phyloP scores from a whole-genome alignment of 2,113 vertebrate species.

The Phalacrocorax pelagicus region DNA sequence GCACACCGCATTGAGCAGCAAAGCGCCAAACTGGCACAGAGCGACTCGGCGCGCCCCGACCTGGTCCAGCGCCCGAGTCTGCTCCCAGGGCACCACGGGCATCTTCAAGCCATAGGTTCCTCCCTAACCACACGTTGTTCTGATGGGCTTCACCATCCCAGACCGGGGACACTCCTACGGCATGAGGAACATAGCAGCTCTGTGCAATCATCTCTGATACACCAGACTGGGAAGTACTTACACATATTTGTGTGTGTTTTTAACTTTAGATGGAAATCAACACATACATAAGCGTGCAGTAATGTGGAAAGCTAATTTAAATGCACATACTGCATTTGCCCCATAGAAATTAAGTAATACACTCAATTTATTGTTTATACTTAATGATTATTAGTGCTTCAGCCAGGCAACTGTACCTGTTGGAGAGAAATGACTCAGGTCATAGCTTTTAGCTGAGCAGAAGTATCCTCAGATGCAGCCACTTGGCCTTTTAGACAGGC shows the following conservation, averaged over 20 bases:
- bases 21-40: not conserved
- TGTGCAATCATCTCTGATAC: accelerated
- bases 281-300: accelerated
- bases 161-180: accelerated
- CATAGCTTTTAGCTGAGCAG: not conserved
- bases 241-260: accelerated
- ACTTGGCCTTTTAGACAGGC: not conserved
- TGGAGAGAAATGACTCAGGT: not conserved
- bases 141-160: not conserved
- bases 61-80: not conserved
- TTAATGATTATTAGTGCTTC: not conserved
- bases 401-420: no score
- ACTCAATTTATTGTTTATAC: not conserved
- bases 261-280: not conserved
- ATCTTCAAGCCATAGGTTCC: not conserved
- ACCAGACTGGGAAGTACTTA: accelerated
- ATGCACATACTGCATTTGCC: not conserved
- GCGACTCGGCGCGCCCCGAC: accelerated
- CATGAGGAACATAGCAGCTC: accelerated
- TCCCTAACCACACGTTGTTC: not conserved
- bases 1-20: not conserved
- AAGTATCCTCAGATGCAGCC: accelerated
- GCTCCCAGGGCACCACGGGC: not conserved
- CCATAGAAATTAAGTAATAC: not conserved
- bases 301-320: not conserved